phyloP scores from a whole-genome alignment of 2,888 invertebrate species.

The Eulithis testata region DNA sequence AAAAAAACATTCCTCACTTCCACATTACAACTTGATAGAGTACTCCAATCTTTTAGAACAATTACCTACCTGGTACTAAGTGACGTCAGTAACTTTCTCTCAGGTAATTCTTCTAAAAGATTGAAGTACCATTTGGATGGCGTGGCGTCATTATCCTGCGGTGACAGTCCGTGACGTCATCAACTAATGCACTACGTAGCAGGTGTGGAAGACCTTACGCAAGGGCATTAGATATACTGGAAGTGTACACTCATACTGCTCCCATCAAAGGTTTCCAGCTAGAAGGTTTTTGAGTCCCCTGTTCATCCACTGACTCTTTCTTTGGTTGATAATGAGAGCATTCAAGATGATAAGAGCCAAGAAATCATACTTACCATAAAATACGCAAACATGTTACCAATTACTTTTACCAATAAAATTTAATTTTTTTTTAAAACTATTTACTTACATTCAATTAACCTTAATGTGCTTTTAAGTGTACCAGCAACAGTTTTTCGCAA shows the following conservation, averaged over 20 bases:
- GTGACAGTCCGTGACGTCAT: slow-evolving; percentile 74
- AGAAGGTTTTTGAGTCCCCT: too few relatives aligned
- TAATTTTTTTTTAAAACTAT: too few relatives aligned
- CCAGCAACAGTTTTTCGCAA: too few relatives aligned
- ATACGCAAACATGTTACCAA: too few relatives aligned
- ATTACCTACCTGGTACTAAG: slow-evolving; percentile 52
- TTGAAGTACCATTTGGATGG: slow-evolving; percentile 7
- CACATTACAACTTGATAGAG: slow-evolving; percentile 50
- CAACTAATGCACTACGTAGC: slow-evolving; percentile 74
- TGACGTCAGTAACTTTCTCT: not conserved
- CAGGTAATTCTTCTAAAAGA: slow-evolving; percentile 1
- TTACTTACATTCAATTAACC: too few relatives aligned
- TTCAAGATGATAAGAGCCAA: too few relatives aligned
- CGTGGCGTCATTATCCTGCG: slow-evolving; percentile 30
- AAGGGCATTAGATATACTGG: slow-evolving; percentile 4
- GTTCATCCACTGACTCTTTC: too few relatives aligned
- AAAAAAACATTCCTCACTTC: slow-evolving; percentile 38
- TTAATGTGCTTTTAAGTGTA: too few relatives aligned
- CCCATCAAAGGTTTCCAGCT: too few relatives aligned
- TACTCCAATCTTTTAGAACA: slow-evolving; percentile 71
- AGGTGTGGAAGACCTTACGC: slow-evolving; percentile 29
- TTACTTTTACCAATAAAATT: too few relatives aligned
- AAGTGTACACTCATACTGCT: slow-evolving; percentile 3
- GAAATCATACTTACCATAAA: too few relatives aligned
- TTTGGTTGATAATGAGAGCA: too few relatives aligned